Evolutionary conservation across 2,797 vertebrate genomes (phyloP), one percentile per base, ranked within the genome.

Genomic region (Telmatherina bonti): DNA sequence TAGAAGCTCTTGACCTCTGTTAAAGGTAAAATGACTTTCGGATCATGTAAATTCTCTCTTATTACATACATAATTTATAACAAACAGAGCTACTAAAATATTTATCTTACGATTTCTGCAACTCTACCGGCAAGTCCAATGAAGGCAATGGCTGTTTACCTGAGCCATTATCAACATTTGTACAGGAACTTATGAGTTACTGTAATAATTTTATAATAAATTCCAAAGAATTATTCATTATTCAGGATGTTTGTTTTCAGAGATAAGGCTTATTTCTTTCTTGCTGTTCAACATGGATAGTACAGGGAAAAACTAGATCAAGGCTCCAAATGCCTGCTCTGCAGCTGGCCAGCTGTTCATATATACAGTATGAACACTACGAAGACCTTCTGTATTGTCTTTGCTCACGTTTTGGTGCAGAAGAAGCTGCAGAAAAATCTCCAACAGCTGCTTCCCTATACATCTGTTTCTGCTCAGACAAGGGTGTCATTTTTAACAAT

Each of bases 381-480:
- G 30, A 67, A 55, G 64, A 70, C 43, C 62, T 60, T 62, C 27
- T 56, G 55, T 70, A 31, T 68, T 61, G 53, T 24, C 45, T 52
- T 12, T 62, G 36, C 60, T 69, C 64, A 68, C 60, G 53, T 70
- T 76, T 55, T 43, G 64, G 61, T 33, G 72, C 18, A 57, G 27
- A 66, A 63, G 24, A 53, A 72, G 54, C 6, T 26, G 41, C 27
- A 45, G 30, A 10, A 20, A 13, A 67, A 68, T 71, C 58, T 80
- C 51, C 24, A 87, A 73, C 75, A 61, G 52, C 55, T 82, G 77
- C 58, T 65, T 70, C n/a, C 54, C 18, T 5, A 29, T 67, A 76
- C 79, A 84, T 71, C 77, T 84, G 85, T 60, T 64, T 62, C 10
- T 62, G 55, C 49, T 68, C 30, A 43, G 36, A 66, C 45, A 51